These are phyloP conservation scores for Leucopternis melanops DNA, from an alignment of 2,113 vertebrate genomes.

Conservation along the genomic window DNA sequence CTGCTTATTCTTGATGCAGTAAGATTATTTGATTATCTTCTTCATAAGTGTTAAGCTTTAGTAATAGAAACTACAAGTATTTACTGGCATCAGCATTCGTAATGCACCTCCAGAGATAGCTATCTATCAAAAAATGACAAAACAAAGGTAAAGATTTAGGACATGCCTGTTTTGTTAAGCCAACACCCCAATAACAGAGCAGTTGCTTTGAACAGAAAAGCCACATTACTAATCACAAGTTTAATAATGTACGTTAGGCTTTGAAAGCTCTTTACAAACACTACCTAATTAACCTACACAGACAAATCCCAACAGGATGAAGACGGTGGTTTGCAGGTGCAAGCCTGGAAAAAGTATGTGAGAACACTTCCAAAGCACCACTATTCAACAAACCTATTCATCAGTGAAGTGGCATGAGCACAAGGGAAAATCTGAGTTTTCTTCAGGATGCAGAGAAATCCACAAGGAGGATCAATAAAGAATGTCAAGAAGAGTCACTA, in stretches of 20 bases:
- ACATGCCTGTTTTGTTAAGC: constrained; percentile 14
- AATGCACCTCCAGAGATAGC: neutral
- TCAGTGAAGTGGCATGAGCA: neutral
- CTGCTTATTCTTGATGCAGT: neutral
- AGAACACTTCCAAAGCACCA: neutral
- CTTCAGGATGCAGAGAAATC: neutral
- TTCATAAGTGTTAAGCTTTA: neutral
- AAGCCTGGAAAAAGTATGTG: neutral
- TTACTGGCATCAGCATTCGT: neutral
- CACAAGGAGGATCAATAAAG: neutral
- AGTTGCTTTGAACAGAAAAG: constrained; percentile 31
- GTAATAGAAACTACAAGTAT: constrained; percentile 36
- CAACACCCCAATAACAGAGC: constrained; percentile 30
- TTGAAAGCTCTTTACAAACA: constrained; percentile 39
- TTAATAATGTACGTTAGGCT: neutral
- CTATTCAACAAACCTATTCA: neutral
- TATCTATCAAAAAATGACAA: constrained; percentile 23
- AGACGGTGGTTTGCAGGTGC: neutral
- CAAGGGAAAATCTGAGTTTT: neutral
- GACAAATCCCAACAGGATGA: constrained; percentile 41
- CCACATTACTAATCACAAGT: neutral
- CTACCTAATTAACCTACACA: constrained; percentile 10
- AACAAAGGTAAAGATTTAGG: neutral
- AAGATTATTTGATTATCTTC: neutral
- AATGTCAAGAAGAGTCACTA: neutral